phyloP scores from a whole-genome alignment of 2,888 invertebrate genomes.

The Plebejus argus region DNA sequence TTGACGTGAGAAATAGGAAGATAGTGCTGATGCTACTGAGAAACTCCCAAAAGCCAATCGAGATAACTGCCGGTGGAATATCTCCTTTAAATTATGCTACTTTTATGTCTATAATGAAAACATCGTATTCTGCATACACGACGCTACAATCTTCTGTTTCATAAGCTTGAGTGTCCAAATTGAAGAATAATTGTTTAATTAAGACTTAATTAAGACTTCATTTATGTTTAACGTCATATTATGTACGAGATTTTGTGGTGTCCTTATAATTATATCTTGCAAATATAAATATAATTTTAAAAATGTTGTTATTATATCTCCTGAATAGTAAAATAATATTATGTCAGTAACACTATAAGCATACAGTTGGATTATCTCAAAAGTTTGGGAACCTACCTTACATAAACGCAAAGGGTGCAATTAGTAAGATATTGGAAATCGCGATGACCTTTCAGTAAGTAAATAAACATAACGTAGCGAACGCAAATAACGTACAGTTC shows the following conservation, averaged over 20 bases:
- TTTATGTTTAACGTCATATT: neutral
- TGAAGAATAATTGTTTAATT: too few relatives aligned
- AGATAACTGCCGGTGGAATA: slow-evolving; percentile 60
- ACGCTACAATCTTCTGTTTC: slow-evolving; percentile 54
- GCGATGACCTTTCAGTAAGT: neutral
- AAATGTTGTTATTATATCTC: too few relatives aligned
- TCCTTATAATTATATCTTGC: too few relatives aligned
- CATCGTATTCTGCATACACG: slow-evolving; percentile 61
- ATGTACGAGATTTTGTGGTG: too few relatives aligned
- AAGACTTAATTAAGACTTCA: neutral
- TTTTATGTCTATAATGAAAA: slow-evolving; percentile 55
- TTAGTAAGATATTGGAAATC: neutral
- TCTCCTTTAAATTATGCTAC: slow-evolving; percentile 52
- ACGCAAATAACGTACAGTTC: neutral
- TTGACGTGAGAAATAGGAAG: slow-evolving; percentile 55
- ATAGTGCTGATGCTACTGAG: slow-evolving; percentile 56
- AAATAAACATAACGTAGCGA: neutral
- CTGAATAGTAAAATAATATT: too few relatives aligned
- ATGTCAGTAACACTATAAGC: too few relatives aligned
- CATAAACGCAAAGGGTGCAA: too few relatives aligned
- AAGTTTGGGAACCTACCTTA: too few relatives aligned
- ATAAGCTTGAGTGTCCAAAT: neutral
- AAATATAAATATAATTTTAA: too few relatives aligned
- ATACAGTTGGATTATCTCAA: too few relatives aligned
- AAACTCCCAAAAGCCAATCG: slow-evolving; percentile 57